Percentiles rank a stretch among this genome's conserved stretches.
Conservation (phyloP, 1,140 invertebrate genomes). For the Saccostrea cuccullata region DNA sequence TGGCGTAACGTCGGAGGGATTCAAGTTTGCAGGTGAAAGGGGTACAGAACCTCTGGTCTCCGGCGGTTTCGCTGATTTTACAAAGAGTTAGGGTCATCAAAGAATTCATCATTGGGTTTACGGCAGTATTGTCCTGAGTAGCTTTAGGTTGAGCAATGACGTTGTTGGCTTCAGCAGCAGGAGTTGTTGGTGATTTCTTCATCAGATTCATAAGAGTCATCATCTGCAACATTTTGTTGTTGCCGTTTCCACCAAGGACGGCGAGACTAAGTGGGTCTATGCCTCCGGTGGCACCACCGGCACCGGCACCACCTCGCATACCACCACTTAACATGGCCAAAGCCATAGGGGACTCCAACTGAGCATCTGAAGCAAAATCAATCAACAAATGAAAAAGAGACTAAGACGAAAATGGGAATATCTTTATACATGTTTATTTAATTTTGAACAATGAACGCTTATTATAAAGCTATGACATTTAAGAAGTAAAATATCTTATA, state of each 20-base stretch:
- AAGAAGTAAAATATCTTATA: too few relatives aligned
- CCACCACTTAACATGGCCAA: conserved; percentile 7
- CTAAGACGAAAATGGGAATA: too few relatives aligned
- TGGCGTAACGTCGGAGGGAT: conserved; percentile 5
- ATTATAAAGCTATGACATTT: too few relatives aligned
- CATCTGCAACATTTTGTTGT: conserved; percentile 15
- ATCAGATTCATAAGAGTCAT: conserved; percentile 31
- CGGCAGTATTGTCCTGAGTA: neutral
- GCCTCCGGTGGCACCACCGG: neutral
- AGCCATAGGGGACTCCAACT: neutral
- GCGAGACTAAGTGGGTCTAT: conserved; percentile 6
- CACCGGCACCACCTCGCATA: neutral
- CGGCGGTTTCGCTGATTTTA: neutral
- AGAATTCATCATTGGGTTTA: conserved; percentile 21
- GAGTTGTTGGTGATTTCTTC: neutral
- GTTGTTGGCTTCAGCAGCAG: neutral
- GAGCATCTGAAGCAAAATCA: neutral
- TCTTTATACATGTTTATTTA: too few relatives aligned
- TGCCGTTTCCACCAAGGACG: neutral
- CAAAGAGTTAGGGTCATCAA: conserved; percentile 11
- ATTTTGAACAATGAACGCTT: too few relatives aligned
- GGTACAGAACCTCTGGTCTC: conserved; percentile 20
- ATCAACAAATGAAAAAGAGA: too few relatives aligned
- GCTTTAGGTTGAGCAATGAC: neutral
- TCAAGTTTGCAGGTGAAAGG: conserved; percentile 31